These are phyloP conservation scores for Pardalotus punctatus DNA, from an alignment of 2,113 vertebrate genomes.

Conservation along the genomic window DNA sequence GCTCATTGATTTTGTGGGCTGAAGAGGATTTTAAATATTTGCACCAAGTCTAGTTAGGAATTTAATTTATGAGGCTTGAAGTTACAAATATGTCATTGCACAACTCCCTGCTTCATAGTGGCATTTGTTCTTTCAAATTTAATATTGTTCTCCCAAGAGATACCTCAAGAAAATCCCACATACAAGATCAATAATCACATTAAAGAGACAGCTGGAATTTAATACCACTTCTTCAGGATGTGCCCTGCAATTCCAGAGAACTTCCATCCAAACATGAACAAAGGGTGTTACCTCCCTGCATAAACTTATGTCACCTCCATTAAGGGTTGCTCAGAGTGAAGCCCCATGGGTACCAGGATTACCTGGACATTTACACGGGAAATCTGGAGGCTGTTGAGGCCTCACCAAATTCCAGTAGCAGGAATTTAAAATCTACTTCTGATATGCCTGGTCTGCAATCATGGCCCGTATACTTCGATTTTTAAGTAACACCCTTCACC, in stretches of 20 bases:
- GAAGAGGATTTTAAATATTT: constrained; percentile 1
- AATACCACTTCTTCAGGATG: neutral
- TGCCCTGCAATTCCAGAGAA: neutral
- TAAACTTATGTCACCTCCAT: neutral
- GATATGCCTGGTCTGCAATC: neutral
- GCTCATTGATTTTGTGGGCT: neutral
- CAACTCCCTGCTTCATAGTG: neutral
- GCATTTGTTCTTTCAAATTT: constrained; percentile 3
- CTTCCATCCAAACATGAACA: neutral
- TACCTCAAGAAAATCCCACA: neutral
- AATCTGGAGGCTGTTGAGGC: neutral
- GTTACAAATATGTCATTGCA: neutral
- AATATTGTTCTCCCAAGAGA: neutral
- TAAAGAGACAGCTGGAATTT: neutral
- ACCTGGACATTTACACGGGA: neutral
- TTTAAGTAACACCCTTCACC: neutral
- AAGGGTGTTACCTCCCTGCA: neutral
- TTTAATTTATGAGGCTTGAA: neutral
- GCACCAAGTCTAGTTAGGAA: neutral
- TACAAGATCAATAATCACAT: neutral
- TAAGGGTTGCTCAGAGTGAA: neutral
- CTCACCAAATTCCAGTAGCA: neutral
- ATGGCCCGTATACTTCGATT: neutral
- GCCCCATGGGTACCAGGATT: neutral
- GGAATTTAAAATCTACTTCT: neutral